These are phyloP conservation scores for Acropora tenuis DNA, from an alignment of 64 coral and sea anemone species.

Conservation along the genomic window DNA sequence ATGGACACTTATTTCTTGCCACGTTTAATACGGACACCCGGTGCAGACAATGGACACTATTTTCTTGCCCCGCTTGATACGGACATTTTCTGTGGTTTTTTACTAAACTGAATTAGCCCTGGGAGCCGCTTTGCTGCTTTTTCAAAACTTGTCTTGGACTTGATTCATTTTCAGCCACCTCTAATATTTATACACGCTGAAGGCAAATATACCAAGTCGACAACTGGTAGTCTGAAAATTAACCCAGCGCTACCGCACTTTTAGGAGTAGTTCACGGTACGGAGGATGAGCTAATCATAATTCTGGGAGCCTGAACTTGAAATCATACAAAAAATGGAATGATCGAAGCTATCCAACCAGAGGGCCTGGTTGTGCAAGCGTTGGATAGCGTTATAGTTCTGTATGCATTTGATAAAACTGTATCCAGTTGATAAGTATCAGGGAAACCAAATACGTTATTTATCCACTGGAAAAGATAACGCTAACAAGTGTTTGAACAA, in stretches of 20 bases:
- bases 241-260: not conserved
- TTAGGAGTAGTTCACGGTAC: not conserved
- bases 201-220: not conserved
- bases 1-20: not conserved
- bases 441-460: conserved; percentile 1
- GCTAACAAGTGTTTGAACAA: not conserved
- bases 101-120: not conserved
- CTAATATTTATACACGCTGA: not conserved
- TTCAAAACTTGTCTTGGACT: conserved; percentile 1
- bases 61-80: not conserved
- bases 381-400: conserved; percentile 1
- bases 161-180: not conserved
- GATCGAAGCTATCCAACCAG: conserved; percentile 1
- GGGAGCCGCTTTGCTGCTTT: not conserved
- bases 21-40: too few species aligned
- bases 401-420: not conserved
- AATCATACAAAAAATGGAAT: conserved; percentile 2
- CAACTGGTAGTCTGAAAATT: conserved; percentile 1
- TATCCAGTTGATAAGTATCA: conserved; percentile 1
- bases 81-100: not conserved
- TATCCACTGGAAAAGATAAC: not conserved
- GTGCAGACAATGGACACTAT: not conserved
- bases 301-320: not conserved
- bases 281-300: conserved; percentile 1
- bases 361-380: not conserved